Evolutionary conservation across 2,113 vertebrate genomes (phyloP), one percentile per base, ranked within the genome.

Genomic region (Dasypus novemcinctus): DNA sequence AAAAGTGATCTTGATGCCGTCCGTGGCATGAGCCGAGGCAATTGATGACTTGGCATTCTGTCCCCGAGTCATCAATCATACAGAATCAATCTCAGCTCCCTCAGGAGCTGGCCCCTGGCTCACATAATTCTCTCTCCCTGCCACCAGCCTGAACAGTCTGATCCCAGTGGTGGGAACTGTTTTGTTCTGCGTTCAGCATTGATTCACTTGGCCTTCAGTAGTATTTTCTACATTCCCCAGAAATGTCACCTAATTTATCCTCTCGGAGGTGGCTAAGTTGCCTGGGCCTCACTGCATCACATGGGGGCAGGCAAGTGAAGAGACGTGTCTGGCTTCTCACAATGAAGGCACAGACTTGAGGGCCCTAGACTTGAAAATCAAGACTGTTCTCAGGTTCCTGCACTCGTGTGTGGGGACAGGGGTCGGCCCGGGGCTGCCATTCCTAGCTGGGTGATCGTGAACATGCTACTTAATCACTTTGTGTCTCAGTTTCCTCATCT

Each of bases 21-120:
- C 98, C 72, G 49, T 98, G 98, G 97, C 95, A 97, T 97, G 98
- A 98, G 98, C 97, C 18, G 84, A 97, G 96, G 98, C 98, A 98
- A 98, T 95, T 98, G 98, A 98, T 98, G 98, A 98, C 98, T 98
- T 98, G 98, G 98, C 98, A 98, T 98, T 98, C 98, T 97, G 98
- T 98, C 98, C 92, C 97, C 31, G 11, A 98, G 97, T 98, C 98
- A 98, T 98, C 98, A 98, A 98, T 98, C 98, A 98, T 98, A 98
- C 96, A 98, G 98, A 98, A 98, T 98, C 98, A 98, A 98, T 98
- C 98, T 98, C 93, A 1, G 7, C 90, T 98, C 98, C 98, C 98
- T 94, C 80, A 97, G 98, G 98, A 98, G 96, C 97, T 98, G 96
- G 98, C 93, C 98, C 98, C 92, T 33, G 92, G 98, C 97, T 98